These are phyloP conservation scores for Aurelia sp. DNA, from an alignment of 30 jellyfish, hydroid and myxozoan genomes.

Conservation along the genomic window DNA sequence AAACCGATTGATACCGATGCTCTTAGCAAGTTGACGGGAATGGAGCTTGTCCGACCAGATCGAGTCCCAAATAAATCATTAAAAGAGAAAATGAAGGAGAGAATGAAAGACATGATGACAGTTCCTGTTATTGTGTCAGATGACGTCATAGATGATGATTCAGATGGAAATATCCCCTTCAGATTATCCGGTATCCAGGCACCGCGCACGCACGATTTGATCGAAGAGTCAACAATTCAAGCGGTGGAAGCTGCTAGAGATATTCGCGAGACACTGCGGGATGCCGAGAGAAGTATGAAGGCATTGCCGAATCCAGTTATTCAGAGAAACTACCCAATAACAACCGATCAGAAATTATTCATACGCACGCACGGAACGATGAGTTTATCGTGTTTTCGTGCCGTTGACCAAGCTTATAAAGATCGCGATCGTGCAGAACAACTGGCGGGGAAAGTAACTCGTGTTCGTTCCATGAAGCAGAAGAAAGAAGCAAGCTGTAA, in stretches of 20 bases:
- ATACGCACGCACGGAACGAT: conserved; percentile 85
- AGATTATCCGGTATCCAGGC: conserved; percentile 64
- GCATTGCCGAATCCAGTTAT: conserved; percentile 27
- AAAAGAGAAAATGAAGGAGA: not conserved
- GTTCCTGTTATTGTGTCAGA: too few species aligned
- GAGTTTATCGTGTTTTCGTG: conserved; percentile 79
- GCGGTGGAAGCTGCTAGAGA: conserved; percentile 78
- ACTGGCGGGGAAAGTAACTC: conserved; percentile 20
- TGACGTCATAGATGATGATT: not conserved
- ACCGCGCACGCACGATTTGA: conserved; percentile 39
- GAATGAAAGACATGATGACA: not conserved
- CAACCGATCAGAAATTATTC: conserved; percentile 70
- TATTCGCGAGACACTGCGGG: conserved; percentile 69
- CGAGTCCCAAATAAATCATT: not conserved
- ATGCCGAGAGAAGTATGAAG: conserved; percentile 24
- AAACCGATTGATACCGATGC: not conserved
- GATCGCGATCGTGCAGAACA: conserved; percentile 79
- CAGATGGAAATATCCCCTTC: conserved; percentile 45
- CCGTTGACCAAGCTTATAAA: conserved; percentile 87
- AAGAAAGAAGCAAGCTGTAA: conserved; percentile 11
- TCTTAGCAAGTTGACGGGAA: conserved; percentile 13
- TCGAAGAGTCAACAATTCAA: conserved; percentile 61
- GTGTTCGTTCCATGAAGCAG: conserved; percentile 43
- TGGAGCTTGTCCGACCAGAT: conserved; percentile 17
- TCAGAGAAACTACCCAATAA: conserved; percentile 35